Evolutionary conservation across 2,797 vertebrate species (phyloP), one percentile per base, ranked within the genome.

Genomic region (Neomorphus geoffroyi): DNA sequence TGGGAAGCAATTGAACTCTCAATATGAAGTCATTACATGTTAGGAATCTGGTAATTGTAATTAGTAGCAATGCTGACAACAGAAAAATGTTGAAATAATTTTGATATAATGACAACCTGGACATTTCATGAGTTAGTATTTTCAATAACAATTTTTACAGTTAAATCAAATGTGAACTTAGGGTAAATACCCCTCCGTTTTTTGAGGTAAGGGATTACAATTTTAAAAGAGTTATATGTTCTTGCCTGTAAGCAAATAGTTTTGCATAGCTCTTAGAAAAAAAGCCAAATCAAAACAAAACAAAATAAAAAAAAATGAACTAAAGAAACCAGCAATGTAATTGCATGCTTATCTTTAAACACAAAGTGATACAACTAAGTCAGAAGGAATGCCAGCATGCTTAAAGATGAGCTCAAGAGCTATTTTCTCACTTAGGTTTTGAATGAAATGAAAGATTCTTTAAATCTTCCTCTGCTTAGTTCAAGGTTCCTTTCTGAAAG

Each of bases 11-110:
- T 8, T 56, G 11, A 94, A 27, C 3, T 85, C 30, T 84, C 77
- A 45, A n/a, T 80, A 69, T n/a, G 21, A 83, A 88, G 65, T 54
- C 69, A 88, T 41, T 95, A 35, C 3, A 18, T 80, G 74, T 17
- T 74, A 85, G 13, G 83, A 54, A 93, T 93, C 51, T 18, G 93
- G 32, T 10, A 94, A 91, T 75, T 93, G 32, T 10, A 94, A 91
- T 75, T 88, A 86, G 10, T 41, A 70, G 18, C 50, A 3, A 80
- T 17, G 5, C 2, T 75, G 37, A 50, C 4, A 45, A 35, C 2
- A 80, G 65, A 64, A 50, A 80, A 70, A 58, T 6, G 5, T 35
- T 10, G 3, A 58, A 50, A 43, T 22, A 1, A 39, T 80, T 74
- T 51, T 73, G 1, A 11, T 50, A 35, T 22, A 67, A 45, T 50